Conservation (phyloP, 1,140 invertebrate species). For the Drosophila azteca region DNA sequence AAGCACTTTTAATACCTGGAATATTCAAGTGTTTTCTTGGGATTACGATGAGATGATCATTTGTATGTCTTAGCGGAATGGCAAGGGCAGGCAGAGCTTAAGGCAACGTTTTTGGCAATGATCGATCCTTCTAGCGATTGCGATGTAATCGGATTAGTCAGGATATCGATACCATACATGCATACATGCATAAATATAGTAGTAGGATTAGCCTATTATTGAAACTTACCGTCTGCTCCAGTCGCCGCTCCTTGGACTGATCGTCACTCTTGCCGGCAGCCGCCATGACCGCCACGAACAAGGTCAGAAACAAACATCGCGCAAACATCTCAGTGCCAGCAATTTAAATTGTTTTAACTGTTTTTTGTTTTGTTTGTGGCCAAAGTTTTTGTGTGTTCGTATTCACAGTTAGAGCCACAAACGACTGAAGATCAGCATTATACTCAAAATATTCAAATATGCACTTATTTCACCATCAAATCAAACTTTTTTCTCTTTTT, state of each 20-base stretch:
- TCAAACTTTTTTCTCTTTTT: constrained; percentile 18
- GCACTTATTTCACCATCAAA: constrained; percentile 20
- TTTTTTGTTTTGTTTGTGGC: constrained; percentile 15
- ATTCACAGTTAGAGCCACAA: constrained; percentile 12
- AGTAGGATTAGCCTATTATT: neutral
- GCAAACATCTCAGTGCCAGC: constrained; percentile 40
- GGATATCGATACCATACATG: neutral
- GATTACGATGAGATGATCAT: constrained; percentile 49
- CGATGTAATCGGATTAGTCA: too few relatives aligned
- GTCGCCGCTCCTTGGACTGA: constrained; percentile 22
- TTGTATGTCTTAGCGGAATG: constrained; percentile 10
- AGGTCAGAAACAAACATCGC: constrained; percentile 55
- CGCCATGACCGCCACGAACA: constrained; percentile 28
- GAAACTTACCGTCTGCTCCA: constrained; percentile 35
- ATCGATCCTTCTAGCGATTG: too few relatives aligned
- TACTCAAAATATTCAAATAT: constrained; percentile 21
- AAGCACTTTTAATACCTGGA: constrained; percentile 72
- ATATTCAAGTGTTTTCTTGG: constrained; percentile 82
- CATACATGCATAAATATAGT: neutral
- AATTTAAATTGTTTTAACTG: constrained; percentile 20
- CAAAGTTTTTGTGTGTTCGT: neutral
- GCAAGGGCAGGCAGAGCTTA: neutral
- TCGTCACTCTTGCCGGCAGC: constrained; percentile 32
- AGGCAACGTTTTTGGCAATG: too few relatives aligned
- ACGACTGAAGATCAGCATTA: constrained; percentile 14